Conservation (phyloP, 2,113 vertebrate genomes). For the Pseudorasbora parva region DNA sequence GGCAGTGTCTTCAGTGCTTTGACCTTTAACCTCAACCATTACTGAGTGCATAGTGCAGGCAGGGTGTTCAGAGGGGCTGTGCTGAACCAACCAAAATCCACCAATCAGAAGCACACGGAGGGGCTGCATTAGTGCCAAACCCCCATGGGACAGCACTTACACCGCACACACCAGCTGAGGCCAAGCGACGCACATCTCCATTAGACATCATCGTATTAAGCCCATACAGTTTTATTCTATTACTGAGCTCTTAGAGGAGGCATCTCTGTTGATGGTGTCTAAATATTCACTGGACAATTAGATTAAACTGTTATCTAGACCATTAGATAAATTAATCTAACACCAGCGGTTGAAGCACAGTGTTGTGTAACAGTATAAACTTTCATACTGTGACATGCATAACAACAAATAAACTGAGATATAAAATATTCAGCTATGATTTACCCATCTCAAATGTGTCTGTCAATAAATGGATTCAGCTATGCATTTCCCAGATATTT, state of each 20-base stretch:
- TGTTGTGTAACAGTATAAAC: not conserved
- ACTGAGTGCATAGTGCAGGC: conserved; percentile 11
- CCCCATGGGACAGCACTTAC: conserved; percentile 30
- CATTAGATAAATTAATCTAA: not conserved
- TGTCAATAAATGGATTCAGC: not conserved
- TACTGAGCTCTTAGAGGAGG: not conserved
- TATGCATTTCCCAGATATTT: not conserved
- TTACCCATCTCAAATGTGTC: not conserved
- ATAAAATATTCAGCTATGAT: not conserved
- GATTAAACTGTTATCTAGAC: not conserved
- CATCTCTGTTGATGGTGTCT: not conserved
- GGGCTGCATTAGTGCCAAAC: conserved; percentile 22
- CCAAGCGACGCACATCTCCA: not conserved
- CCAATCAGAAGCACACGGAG: not conserved
- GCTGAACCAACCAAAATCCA: conserved; percentile 10
- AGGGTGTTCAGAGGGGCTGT: not conserved
- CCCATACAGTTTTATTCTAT: not conserved
- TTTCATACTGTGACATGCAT: not conserved
- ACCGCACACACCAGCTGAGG: conserved; percentile 38
- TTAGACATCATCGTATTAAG: not conserved
- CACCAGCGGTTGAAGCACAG: not conserved
- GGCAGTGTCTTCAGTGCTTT: conserved; percentile 19
- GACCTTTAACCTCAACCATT: conserved; percentile 45
- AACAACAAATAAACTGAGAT: not conserved
- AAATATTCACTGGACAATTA: not conserved